Percentiles rank a stretch among this genome's conserved stretches.
Conservation (phyloP, 2,113 vertebrate species). For the Machaerirhynchus nigripectus region DNA sequence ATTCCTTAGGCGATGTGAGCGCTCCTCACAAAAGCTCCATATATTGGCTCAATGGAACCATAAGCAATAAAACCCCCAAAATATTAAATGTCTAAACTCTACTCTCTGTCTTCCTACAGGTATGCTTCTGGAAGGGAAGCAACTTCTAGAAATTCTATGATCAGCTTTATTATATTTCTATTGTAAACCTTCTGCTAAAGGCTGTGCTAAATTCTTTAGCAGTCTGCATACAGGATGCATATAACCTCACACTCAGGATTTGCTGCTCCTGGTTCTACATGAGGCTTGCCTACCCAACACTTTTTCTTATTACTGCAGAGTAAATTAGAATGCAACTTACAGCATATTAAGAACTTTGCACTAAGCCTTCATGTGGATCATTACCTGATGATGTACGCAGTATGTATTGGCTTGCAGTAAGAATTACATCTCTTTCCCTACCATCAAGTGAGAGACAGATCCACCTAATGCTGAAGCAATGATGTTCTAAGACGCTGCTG, state of each 20-base stretch:
- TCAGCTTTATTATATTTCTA: not conserved
- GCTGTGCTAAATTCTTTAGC: not conserved
- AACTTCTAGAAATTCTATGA: not conserved
- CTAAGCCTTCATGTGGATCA: not conserved
- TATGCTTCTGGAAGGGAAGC: not conserved
- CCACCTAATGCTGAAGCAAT: not conserved
- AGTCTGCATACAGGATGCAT: not conserved
- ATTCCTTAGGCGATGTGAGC: not conserved
- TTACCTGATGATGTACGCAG: not conserved
- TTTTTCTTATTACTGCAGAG: not conserved
- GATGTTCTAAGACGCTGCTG: not conserved
- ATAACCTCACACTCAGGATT: not conserved
- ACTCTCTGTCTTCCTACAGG: not conserved
- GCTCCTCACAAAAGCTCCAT: not conserved
- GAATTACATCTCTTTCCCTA: not conserved
- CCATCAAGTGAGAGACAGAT: not conserved
- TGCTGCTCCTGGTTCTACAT: not conserved
- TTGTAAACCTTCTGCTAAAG: not conserved
- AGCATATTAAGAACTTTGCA: not conserved
- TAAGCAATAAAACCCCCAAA: not conserved
- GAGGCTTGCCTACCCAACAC: not conserved
- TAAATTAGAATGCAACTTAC: not conserved
- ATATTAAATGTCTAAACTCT: not conserved
- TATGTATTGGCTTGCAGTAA: not conserved
- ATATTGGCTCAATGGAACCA: not conserved